Evolutionary conservation across 2,113 vertebrate species (phyloP).

Genomic region (Eptesicus fuscus): DNA sequence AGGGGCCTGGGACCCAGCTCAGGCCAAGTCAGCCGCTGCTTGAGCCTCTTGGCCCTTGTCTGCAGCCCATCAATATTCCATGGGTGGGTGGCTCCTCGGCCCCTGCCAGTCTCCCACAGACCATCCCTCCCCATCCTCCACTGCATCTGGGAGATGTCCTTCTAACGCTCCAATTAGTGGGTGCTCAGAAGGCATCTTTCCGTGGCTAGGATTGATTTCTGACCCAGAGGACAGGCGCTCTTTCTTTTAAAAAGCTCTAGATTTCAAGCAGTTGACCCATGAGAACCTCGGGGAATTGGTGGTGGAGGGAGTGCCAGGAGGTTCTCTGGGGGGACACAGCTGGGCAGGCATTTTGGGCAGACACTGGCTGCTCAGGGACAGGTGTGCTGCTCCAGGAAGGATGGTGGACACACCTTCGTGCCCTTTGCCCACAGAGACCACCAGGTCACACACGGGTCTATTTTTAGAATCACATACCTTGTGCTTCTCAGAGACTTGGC

Average conservation of each 20-base stretch:
- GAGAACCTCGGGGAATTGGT: neutral
- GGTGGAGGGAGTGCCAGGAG: neutral
- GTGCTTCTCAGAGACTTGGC: neutral
- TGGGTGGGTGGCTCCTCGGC: neutral
- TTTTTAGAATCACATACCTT: neutral
- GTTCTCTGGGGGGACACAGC: too few relatives aligned
- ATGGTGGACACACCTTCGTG: neutral
- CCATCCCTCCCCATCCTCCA: neutral
- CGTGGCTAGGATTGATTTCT: neutral
- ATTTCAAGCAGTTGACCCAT: neutral
- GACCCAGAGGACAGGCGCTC: too few relatives aligned
- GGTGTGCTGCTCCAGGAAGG: neutral
- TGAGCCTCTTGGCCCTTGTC: neutral
- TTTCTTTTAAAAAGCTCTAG: neutral
- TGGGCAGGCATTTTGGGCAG: neutral
- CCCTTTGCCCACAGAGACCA: neutral
- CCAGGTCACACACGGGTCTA: neutral
- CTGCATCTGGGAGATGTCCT: neutral
- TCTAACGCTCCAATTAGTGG: too few relatives aligned
- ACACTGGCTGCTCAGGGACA: neutral
- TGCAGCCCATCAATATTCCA: neutral
- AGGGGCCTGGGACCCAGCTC: neutral
- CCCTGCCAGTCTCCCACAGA: fast-evolving
- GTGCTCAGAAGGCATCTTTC: neutral
- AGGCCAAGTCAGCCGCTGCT: neutral